Evolutionary conservation across 1,140 invertebrate genomes (phyloP).

Genomic region (Stegodyphus mimosarum): DNA sequence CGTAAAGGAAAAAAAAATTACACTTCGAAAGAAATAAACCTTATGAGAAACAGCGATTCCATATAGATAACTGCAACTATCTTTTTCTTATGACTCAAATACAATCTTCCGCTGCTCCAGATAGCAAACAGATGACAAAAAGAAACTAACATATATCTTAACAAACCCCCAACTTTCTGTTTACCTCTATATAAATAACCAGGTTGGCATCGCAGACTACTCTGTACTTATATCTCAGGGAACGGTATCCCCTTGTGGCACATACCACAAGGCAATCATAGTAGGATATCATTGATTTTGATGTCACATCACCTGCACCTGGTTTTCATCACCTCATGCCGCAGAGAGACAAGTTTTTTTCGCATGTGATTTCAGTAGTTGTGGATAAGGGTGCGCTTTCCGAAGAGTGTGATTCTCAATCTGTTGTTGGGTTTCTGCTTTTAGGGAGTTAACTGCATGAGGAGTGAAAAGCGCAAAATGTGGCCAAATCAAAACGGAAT

Average conservation of each 20-base stretch:
- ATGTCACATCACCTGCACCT: slow-evolving; percentile 51
- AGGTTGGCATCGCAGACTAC: neutral
- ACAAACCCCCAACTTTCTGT: slow-evolving; percentile 20
- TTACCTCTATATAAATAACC: slow-evolving; percentile 27
- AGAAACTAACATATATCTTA: slow-evolving; percentile 17
- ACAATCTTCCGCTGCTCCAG: neutral
- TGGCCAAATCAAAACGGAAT: too few species aligned
- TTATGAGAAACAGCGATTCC: too few species aligned
- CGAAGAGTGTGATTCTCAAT: too few species aligned
- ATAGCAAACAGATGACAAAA: slow-evolving; percentile 19
- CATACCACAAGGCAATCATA: slow-evolving; percentile 38
- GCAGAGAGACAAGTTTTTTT: slow-evolving; percentile 6
- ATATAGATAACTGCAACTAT: too few species aligned
- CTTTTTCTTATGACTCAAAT: too few species aligned
- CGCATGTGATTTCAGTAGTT: too few species aligned
- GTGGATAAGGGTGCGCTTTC: too few species aligned
- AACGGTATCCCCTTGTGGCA: slow-evolving; percentile 25
- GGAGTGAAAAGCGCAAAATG: too few species aligned
- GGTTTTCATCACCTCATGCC: slow-evolving; percentile 38
- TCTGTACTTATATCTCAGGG: slow-evolving; percentile 5
- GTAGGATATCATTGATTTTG: slow-evolving; percentile 45
- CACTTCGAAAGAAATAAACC: too few species aligned
- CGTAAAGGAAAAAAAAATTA: too few species aligned
- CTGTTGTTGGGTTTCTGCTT: too few species aligned
- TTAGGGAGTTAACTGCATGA: too few species aligned